Evolutionary conservation across 2,888 invertebrate species (phyloP), one percentile per base, ranked within the genome.

Genomic region (Dione juno): DNA sequence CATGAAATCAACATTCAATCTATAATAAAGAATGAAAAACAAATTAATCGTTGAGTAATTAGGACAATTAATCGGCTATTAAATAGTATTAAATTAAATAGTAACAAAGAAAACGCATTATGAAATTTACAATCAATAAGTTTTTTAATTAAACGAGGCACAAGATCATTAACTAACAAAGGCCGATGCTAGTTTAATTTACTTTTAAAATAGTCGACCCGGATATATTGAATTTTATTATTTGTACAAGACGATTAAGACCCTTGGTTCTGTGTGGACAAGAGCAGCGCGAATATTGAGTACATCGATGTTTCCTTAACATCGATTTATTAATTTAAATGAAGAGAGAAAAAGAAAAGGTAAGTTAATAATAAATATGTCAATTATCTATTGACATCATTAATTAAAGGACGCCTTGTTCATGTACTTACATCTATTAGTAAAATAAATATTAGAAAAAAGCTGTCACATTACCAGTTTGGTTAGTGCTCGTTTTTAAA

Each of bases 401-500:
- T 16, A 0, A 35, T 7, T 28, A 45, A 61, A 45, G 1, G 5
- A 45, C 11, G n/a, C 14, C 9, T 9, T 9, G 8, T 35, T n/a
- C 43, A 5, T 45, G 0, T 43, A 37, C 6, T 7, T 16, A 0
- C 6, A 37, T 11, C 11, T 16, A 54, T 16, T 35, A 35, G 16
- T 35, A 16, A 16, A 28, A 37, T 37, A 57, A 54, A 57, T 37
- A n/a, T n/a, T 37, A 10, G 13, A 3, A 13, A 35, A 63, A 50
- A 16, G 11, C 48, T 28, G 37, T 40, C 50, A 48, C 43, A 48
- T 28, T 11, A 35, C 28, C 16, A 40, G 37, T 9, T 40, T 40
- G 43, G 48, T 71, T 35, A 57, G 61, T 28, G 19, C 43, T 41
- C 43, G 67, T 61, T 66, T 70, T 69, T 65, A 69, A 73, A 72